These are phyloP conservation scores for Ictidomys tridecemlineatus DNA, from an alignment of 2,113 vertebrate genomes.

Conservation along the genomic window DNA sequence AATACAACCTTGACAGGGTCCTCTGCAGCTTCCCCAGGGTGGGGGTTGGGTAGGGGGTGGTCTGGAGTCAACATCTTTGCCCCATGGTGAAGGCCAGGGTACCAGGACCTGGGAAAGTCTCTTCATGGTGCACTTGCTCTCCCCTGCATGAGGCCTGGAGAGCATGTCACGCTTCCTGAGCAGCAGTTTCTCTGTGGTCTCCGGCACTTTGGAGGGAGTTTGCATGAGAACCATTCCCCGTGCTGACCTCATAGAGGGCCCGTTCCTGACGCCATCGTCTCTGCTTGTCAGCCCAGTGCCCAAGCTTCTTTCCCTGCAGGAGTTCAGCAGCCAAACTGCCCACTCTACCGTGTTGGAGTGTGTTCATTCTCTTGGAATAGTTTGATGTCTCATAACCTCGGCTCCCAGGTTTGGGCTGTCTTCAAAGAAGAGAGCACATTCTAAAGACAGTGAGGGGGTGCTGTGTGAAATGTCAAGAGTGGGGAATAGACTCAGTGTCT, in stretches of 20 bases:
- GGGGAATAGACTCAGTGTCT: background rate
- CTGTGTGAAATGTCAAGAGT: background rate
- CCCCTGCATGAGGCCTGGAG: background rate
- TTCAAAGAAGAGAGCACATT: background rate
- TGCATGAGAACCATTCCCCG: background rate
- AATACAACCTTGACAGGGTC: background rate
- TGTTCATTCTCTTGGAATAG: accelerated
- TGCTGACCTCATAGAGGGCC: background rate
- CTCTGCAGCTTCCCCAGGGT: background rate
- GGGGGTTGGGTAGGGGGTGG: no score
- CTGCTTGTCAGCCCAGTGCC: background rate
- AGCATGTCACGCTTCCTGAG: background rate
- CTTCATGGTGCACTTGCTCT: background rate
- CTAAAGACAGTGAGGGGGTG: background rate
- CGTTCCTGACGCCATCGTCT: background rate
- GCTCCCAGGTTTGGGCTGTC: background rate
- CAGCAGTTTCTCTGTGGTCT: background rate
- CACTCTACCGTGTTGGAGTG: accelerated
- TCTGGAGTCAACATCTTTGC: background rate
- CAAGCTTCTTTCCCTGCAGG: background rate
- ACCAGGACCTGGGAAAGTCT: background rate
- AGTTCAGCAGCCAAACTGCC: no score
- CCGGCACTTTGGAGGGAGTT: background rate
- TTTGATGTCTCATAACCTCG: background rate
- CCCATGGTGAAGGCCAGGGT: background rate